Evolutionary conservation across 1,140 invertebrate genomes (phyloP).

Genomic region (Drosophila insularis): DNA sequence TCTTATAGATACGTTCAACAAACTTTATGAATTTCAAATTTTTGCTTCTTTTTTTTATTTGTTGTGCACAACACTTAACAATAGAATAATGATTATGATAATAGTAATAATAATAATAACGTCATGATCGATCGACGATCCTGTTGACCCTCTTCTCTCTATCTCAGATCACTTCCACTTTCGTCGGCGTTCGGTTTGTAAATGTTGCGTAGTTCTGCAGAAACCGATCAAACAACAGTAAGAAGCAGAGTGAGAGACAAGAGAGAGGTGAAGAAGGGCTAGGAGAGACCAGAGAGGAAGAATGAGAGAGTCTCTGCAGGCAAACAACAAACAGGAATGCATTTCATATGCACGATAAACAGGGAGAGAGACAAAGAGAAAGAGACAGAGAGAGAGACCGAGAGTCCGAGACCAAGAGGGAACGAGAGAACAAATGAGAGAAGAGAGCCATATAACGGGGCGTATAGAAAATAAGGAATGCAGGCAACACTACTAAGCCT

Average conservation of each 20-base stretch:
- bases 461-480: constrained; percentile 22
- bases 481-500: not conserved
- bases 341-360: constrained; percentile 7
- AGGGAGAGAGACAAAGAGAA: constrained; percentile 36
- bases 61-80: constrained; percentile 11
- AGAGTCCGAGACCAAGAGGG: not conserved
- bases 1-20: constrained; percentile 51
- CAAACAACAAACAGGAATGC: constrained; percentile 38
- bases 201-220: constrained; percentile 72
- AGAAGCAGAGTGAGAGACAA: constrained; percentile 27
- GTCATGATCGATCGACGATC: constrained; percentile 12
- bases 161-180: constrained; percentile 70
- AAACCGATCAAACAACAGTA: constrained; percentile 37
- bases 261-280: constrained; percentile 19
- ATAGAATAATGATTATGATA: constrained; percentile 5
- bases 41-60: constrained; percentile 25
- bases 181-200: constrained; percentile 77
- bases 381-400: constrained; percentile 24
- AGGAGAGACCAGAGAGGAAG: constrained; percentile 24
- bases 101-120: constrained; percentile 48
- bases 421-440: constrained; percentile 14
- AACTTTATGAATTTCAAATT: constrained; percentile 17
- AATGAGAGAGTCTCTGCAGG: constrained; percentile 23
- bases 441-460: constrained; percentile 31
- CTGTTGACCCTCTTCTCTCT: constrained; percentile 39